These are phyloP conservation scores for Amblyjoppa fuscipennis DNA, from an alignment of 2,888 invertebrate genomes.

Conservation along the genomic window DNA sequence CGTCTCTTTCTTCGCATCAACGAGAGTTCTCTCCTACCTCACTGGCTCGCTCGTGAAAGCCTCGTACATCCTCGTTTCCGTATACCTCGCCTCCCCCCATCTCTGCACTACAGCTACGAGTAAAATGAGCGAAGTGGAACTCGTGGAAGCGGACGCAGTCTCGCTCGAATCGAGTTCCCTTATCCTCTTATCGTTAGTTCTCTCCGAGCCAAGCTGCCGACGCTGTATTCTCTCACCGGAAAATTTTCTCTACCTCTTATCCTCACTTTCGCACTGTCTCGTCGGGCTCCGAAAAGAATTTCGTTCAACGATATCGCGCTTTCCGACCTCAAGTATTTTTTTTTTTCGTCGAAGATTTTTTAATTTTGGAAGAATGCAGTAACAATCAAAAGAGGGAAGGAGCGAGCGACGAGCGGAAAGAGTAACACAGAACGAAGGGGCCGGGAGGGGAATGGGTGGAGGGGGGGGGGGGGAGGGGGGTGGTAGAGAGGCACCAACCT, in stretches of 20 bases:
- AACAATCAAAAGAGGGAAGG: conserved; percentile 28
- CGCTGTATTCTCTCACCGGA: conserved; percentile 63
- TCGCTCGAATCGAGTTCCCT: conserved; percentile 76
- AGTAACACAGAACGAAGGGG: background rate
- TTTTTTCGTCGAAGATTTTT: conserved; percentile 68
- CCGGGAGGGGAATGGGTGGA: conserved; percentile 10
- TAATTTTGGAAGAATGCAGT: conserved; percentile 67
- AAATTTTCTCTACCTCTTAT: conserved; percentile 39
- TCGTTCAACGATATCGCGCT: conserved; percentile 51
- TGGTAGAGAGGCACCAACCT: conserved; percentile 67
- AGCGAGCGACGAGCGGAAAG: background rate
- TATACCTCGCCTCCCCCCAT: conserved; percentile 18
- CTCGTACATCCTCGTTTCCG: conserved; percentile 34
- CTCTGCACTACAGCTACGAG: conserved; percentile 51
- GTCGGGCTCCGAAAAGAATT: background rate
- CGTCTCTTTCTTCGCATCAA: conserved; percentile 67
- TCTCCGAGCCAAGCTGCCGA: conserved; percentile 54
- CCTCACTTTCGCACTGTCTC: background rate
- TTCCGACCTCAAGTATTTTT: conserved; percentile 14
- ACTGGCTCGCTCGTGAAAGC: conserved; percentile 31
- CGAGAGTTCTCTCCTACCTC: conserved; percentile 22
- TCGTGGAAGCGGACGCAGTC: conserved; percentile 46
- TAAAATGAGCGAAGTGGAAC: conserved; percentile 60
- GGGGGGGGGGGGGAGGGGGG: conserved; percentile 26
- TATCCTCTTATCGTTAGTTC: conserved; percentile 78